Base-by-base conservation (phyloP, 2,888 invertebrate genomes). In the Caenorhabditis sulstoni region DNA sequence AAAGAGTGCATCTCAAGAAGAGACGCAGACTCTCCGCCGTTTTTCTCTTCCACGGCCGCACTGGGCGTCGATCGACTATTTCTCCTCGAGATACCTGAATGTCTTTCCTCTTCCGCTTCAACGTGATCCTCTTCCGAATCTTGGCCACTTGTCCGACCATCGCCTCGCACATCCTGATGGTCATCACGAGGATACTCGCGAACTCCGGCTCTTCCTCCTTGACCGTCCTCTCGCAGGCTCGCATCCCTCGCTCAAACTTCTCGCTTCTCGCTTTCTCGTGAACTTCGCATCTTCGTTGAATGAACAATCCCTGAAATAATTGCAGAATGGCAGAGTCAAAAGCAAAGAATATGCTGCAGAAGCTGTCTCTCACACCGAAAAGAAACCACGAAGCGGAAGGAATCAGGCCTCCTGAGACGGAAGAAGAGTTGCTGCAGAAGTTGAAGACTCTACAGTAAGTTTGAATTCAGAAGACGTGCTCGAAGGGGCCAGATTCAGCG, bases 151-250 rank as follows among this genome's bases (percentile, higher is more conserved):
- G 79, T 14, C 12, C 23, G 0, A 75, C 79, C 49, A 79, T 50
- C 16, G 61, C 57, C 50, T 79, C 74, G 52, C 74, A 75, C 74
- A 79, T 68, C 59, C 65, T 68, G 23, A 79, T 64, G 9, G 74
- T 79, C 12, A 62, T 68, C 8, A 73, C 53, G 20, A 73, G 20
- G 8, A 74, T 47, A 44, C 47, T 49, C 7, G 77, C 71, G 49
- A 78, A n/a, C 14, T 78, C 77, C 5, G 22, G 12, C 39, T 16
- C 3, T 71, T 64, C 68, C 20, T 68, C 79, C 35, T 70, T 52
- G 12, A 79, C 41, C 8, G 64, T 55, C 39, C 44, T 79, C 41
- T 79, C 79, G 45, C 74, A 79, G 9, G 70, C 23, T 41, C 23
- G 68, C 74, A 79, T 68, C 37, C 64, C 65, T 35, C 57, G 64